Base-by-base conservation (phyloP, 2,113 vertebrate genomes). In the Anhinga anhinga region DNA sequence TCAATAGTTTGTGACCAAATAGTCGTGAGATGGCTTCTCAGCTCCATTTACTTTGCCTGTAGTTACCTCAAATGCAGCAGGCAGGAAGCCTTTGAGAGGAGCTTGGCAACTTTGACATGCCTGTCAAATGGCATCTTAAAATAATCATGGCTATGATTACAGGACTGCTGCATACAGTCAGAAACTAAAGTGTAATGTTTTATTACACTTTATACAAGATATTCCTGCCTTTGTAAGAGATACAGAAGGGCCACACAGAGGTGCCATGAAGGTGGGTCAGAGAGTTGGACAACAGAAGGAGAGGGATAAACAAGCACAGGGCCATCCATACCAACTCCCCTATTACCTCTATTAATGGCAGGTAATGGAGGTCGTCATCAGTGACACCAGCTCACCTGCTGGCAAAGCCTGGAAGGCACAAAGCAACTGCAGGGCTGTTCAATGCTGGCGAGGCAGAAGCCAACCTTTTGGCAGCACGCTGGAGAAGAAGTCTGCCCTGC, bases 311-410 rank as follows among this genome's bases (percentile, higher is more conserved):
- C 13, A 66, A 82, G 42, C 22, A 62, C 19, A 74, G 52, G 32
- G 42, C 65, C 38, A 71, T 12, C 25, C 11, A 56, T 42, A 74
- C n/a, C 50, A 62, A 29, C 5, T 4, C 14, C n/a, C 38, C 38
- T 36, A 27, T 9, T 47, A 76, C 14, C n/a, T 44, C 38, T 36
- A 27, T 9, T 47, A 76, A 82, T 27, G 40, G 55, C n/a, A 76
- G 0, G 0, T 36, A 49, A 32, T 8, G 1, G 50, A 61, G n/a
- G 38, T 22, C 25, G 52, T 8, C 45, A 53, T 12, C 26, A 40
- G 36, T 17, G 82, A 52, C 7, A 20, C 21, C 25, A 20, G 30
- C 42, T 89, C 77, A 69, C 19, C 15, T n/a, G 32, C 27, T n/a
- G 38, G n/a, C 81, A 91, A 90, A 93, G n/a, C 30, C 56, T 55